A percentile compares a stretch with the other conserved stretches of the same genome.
These are phyloP conservation scores for Adoxophyes honmai DNA, from an alignment of 1,140 invertebrate species.

Conservation along the genomic window DNA sequence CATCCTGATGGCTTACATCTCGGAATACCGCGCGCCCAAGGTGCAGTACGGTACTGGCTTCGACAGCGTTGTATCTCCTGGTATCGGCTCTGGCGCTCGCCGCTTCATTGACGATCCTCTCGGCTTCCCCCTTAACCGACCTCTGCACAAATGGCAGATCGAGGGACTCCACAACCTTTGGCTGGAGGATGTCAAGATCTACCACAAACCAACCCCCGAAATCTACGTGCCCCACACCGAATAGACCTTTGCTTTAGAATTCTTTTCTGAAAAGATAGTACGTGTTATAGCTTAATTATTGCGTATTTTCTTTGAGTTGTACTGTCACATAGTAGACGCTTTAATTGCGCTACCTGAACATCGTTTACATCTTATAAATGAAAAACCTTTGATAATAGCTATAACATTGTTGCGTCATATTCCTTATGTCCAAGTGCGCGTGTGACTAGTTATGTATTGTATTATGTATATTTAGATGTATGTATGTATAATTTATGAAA, in stretches of 20 bases:
- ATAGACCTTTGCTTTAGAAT: background rate
- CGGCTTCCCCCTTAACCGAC: slow-evolving; percentile 82
- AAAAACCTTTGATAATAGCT: no score
- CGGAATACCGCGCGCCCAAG: slow-evolving; percentile 57
- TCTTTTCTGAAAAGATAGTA: background rate
- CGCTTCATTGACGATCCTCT: slow-evolving; percentile 71
- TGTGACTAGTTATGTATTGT: slow-evolving; percentile 3
- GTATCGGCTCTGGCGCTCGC: slow-evolving; percentile 60
- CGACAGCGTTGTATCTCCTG: slow-evolving; percentile 36
- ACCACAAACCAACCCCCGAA: slow-evolving; percentile 79
- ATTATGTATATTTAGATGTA: background rate
- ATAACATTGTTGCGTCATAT: no score
- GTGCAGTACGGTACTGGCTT: slow-evolving; percentile 32
- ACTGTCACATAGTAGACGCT: no score
- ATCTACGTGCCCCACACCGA: slow-evolving; percentile 29
- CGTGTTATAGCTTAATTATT: background rate
- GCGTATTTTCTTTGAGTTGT: no score
- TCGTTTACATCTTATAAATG: no score
- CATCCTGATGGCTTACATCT: slow-evolving; percentile 81
- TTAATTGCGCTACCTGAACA: no score
- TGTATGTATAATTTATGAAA: slow-evolving; percentile 5
- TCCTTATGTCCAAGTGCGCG: background rate
- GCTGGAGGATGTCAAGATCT: slow-evolving; percentile 79
- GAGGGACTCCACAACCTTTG: slow-evolving; percentile 79
- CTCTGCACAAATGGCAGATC: slow-evolving; percentile 76